Evolutionary conservation across 2,113 vertebrate genomes (phyloP).

Genomic region (Neopipo cinnamomea): DNA sequence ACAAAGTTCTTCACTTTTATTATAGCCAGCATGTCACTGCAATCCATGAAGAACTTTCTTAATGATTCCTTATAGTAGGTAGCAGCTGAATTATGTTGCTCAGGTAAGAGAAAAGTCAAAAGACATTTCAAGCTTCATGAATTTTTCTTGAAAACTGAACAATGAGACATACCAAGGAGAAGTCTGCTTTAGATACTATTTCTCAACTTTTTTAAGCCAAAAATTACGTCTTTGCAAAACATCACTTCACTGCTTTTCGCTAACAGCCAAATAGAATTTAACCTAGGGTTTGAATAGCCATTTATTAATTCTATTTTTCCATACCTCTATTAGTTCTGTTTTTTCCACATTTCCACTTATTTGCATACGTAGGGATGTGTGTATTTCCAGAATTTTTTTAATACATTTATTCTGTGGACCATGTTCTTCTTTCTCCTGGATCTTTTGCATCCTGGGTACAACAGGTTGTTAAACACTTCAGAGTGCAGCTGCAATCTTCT

Average conservation of each 20-base stretch:
- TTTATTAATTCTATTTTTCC: neutral
- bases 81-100: neutral
- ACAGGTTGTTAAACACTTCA: neutral
- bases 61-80: neutral
- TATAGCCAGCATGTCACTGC: neutral
- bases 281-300: neutral
- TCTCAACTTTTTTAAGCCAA: neutral
- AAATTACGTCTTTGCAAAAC: neutral
- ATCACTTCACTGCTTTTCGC: neutral
- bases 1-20: neutral
- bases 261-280: neutral
- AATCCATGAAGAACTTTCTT: neutral
- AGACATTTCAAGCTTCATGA: neutral
- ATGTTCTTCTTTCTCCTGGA: neutral
- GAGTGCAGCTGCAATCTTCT: neutral
- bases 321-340: neutral
- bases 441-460: neutral
- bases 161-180: neutral
- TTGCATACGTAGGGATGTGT: neutral
- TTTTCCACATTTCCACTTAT: neutral
- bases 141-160: neutral
- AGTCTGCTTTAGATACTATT: neutral
- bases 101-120: neutral
- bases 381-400: neutral
- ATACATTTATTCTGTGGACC: neutral